phyloP scores from a whole-genome alignment of 2,113 vertebrate species.

The Leucosticte australis region DNA sequence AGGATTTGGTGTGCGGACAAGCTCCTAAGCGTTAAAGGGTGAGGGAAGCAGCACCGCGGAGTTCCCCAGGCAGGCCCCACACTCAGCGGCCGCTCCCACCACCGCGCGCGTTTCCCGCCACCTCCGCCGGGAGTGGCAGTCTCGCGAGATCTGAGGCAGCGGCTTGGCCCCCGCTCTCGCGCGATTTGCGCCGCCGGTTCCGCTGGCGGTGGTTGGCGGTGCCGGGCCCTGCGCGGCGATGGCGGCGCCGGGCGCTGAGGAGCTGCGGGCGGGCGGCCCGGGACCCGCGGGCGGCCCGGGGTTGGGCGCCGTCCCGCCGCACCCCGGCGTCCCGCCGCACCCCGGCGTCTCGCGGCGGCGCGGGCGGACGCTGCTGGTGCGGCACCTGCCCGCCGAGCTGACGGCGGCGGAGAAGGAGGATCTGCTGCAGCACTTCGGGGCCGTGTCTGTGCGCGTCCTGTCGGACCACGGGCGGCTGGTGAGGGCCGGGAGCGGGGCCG shows the following conservation, averaged over 20 bases:
- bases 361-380: slow-evolving; percentile 83
- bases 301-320: neutral
- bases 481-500: neutral
- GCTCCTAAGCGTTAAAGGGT: accelerated
- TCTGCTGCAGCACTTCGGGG: slow-evolving; percentile 89
- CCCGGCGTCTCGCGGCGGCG: neutral
- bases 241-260: neutral
- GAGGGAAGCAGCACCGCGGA: accelerated
- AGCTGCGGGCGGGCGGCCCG: neutral
- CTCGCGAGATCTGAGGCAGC: neutral
- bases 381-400: slow-evolving; percentile 87
- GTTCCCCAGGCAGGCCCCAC: accelerated
- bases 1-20: accelerated
- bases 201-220: too few relatives aligned
- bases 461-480: slow-evolving; percentile 86
- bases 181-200: neutral
- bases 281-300: neutral
- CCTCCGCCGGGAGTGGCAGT: accelerated
- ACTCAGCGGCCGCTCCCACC: accelerated
- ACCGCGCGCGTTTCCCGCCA: accelerated
- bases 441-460: slow-evolving; percentile 81
- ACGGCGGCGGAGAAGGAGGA: slow-evolving; percentile 84
- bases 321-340: neutral
- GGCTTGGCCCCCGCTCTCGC: neutral
- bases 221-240: neutral